These are phyloP conservation scores for Ailuropoda melanoleuca DNA, from an alignment of 2,113 vertebrate species.

Conservation along the genomic window DNA sequence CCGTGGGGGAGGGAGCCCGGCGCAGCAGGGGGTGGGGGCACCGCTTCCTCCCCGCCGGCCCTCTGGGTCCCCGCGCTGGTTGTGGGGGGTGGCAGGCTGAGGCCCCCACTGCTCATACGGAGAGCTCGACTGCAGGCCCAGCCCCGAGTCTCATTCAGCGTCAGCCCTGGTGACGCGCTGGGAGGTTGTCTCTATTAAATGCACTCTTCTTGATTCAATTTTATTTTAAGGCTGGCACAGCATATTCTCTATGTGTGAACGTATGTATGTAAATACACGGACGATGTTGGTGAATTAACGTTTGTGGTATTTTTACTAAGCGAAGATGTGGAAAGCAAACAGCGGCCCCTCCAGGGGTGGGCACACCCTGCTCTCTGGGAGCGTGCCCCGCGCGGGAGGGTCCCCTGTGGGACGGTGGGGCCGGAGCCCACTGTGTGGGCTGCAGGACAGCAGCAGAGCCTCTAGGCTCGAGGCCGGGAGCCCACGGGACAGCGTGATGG, in stretches of 20 bases:
- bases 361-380: background rate
- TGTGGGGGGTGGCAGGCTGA: rapidly evolving
- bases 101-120: background rate
- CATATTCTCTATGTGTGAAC: background rate
- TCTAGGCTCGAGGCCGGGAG: background rate
- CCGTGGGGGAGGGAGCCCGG: background rate
- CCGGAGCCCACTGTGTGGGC: background rate
- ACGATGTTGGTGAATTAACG: background rate
- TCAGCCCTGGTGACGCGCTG: rapidly evolving
- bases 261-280: background rate
- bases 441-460: background rate
- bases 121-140: background rate
- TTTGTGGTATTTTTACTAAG: background rate
- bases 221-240: background rate
- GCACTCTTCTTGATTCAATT: background rate
- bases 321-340: background rate
- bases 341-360: background rate
- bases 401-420: background rate
- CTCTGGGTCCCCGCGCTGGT: rapidly evolving
- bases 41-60: rapidly evolving
- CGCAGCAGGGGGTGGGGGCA: too few relatives aligned
- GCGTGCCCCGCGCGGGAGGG: rapidly evolving
- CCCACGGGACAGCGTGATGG: too few relatives aligned
- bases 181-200: background rate
- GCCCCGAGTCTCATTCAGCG: background rate